Base-by-base conservation (phyloP, 2,888 invertebrate species). In the Ceraclea dissimilis region DNA sequence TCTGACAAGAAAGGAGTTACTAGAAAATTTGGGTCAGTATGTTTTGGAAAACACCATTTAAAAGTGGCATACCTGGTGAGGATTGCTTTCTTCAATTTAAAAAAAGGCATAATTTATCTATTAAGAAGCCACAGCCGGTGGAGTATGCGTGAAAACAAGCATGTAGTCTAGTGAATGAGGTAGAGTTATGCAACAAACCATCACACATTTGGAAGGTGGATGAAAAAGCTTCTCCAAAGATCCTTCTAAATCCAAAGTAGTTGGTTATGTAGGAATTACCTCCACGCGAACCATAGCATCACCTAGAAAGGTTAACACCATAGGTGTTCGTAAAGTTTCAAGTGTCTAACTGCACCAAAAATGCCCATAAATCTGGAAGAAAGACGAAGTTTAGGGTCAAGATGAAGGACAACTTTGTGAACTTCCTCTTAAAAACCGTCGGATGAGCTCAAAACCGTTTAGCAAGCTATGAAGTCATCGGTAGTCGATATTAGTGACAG, bases 201-300 rank as follows among this genome's bases (percentile, higher is more conserved):
- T 19, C 46, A 2, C 46, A 46, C 18, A 46, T 46, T 46, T 46
- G 46, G 46, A 46, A 46, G 2, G 46, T 46, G 20, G 46, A 46
- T 19, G 46, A 46, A 46, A 46, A 18, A 46, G 46, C 46, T 46
- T 46, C 46, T 46, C 46, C 46, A 46, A 46, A 46, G 46, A 46
- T 46, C 46, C 46, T 46, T 19, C 46, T 2, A 46, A 19, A 19
- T 46, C 46, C 46, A 46, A 46, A 46, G 46, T 46, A 46, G 13
- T 46, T 46, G 46, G 46, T 46, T 46, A 19, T 46, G 46, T 46
- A 46, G 46, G 46, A 19, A 18, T 46, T 46, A 46, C 46, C 46
- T 46, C 46, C n/a, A n/a, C n/a, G 33, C 33, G 33, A 33, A 33
- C 33, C 13, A 33, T 33, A 33, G 33, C 33, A 33, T 33, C 33